Evolutionary conservation across 2,113 vertebrate species (phyloP).

Genomic region (Lagopus leucura): DNA sequence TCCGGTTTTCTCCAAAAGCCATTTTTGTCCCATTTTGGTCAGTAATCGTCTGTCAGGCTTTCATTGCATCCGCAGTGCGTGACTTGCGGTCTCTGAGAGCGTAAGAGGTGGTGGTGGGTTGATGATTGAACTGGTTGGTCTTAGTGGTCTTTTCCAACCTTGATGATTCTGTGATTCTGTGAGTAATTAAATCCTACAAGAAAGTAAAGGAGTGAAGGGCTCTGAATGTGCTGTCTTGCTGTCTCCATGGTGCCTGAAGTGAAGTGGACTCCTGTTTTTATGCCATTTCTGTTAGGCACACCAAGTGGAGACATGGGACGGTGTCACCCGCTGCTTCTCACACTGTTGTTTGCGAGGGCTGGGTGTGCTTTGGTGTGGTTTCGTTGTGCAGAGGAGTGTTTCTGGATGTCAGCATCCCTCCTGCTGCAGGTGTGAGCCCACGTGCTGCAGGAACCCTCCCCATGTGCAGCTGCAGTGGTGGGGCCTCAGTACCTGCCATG

Average conservation of each 20-base stretch:
- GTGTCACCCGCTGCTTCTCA: rapidly evolving
- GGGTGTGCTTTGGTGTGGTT: not conserved
- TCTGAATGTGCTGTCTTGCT: not conserved
- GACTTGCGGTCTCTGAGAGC: rapidly evolving
- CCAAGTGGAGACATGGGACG: not conserved
- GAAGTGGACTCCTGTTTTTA: not conserved
- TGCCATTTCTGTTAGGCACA: not conserved
- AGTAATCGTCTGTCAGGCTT: conserved; percentile 6
- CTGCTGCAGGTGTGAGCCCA: not conserved
- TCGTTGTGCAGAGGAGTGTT: not conserved
- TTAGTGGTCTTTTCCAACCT: too few species aligned
- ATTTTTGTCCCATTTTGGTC: not conserved
- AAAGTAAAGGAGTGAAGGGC: not conserved
- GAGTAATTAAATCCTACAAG: not conserved
- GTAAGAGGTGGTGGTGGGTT: not conserved
- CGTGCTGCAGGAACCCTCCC: not conserved
- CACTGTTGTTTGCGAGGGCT: not conserved
- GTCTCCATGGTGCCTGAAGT: not conserved
- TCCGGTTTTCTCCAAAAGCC: not conserved
- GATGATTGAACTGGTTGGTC: too few species aligned
- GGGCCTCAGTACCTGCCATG: not conserved
- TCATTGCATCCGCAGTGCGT: not conserved
- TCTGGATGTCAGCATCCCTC: not conserved
- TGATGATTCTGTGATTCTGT: too few species aligned
- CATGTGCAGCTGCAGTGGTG: not conserved